Conservation (phyloP, 2,797 vertebrate species). For the Periophthalmus magnuspinnatus region DNA sequence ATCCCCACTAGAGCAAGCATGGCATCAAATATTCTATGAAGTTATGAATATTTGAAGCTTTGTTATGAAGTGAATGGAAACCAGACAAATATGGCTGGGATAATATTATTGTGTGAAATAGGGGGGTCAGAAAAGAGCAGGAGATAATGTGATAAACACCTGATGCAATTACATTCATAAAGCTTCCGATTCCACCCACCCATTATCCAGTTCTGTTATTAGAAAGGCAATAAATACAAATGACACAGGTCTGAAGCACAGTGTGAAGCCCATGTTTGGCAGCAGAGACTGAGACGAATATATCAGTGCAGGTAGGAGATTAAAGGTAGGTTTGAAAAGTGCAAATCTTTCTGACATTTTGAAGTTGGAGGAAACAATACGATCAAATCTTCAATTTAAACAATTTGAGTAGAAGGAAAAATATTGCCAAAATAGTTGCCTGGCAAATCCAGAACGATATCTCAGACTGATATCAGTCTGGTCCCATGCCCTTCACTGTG, state of each 20-base stretch:
- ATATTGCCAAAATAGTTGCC: neutral
- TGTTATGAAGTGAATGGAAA: constrained; percentile 24
- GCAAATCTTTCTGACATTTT: neutral
- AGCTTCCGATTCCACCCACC: constrained; percentile 13
- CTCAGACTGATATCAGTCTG: no score
- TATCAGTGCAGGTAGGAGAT: constrained; percentile 33
- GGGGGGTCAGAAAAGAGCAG: neutral
- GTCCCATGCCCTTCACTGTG: no score
- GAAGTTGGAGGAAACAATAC: no score
- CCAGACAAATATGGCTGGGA: constrained; percentile 15
- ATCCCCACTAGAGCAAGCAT: constrained; percentile 11
- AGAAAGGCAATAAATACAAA: constrained; percentile 38
- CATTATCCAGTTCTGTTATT: constrained; percentile 14
- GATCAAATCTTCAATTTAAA: no score
- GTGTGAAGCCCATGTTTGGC: constrained; percentile 52
- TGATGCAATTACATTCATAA: constrained; percentile 23
- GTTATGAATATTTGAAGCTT: constrained; percentile 49
- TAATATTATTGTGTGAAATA: constrained; percentile 18
- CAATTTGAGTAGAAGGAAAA: neutral
- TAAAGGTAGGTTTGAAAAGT: neutral
- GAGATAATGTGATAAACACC: constrained; percentile 16
- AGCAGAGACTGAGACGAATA: constrained; percentile 25
- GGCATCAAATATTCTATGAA: constrained; percentile 43
- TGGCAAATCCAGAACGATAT: no score
- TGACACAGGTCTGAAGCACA: constrained; percentile 37